Evolutionary conservation across 2,113 vertebrate species (phyloP).

Genomic region (Cyphomyrus plagiostoma): DNA sequence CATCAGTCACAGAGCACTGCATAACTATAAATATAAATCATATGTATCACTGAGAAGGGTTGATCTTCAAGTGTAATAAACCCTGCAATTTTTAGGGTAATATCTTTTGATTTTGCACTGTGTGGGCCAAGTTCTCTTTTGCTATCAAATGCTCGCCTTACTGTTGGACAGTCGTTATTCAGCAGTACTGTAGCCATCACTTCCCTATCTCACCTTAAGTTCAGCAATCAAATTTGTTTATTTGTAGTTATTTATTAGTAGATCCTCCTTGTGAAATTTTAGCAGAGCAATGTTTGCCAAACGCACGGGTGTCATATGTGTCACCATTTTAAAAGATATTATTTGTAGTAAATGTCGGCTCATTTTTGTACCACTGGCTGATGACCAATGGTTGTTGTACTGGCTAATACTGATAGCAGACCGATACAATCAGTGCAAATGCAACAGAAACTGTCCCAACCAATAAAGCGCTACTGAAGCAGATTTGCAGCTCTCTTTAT

Average conservation of each 20-base stretch:
- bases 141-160: background rate
- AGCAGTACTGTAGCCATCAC: background rate
- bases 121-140: background rate
- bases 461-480: background rate
- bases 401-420: no score
- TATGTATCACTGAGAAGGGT: background rate
- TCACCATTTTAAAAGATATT: no score
- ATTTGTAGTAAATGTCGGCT: no score
- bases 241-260: background rate
- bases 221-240: background rate
- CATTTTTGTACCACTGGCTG: no score
- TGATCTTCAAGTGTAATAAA: background rate
- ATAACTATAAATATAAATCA: background rate
- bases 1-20: background rate
- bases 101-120: background rate
- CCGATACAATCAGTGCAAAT: no score
- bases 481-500: background rate
- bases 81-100: background rate
- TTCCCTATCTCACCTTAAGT: background rate
- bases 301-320: no score
- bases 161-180: background rate
- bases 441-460: background rate
- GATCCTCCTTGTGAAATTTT: no score
- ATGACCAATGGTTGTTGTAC: no score
- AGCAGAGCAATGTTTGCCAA: no score